Evolutionary conservation across 2,797 vertebrate species (phyloP), one percentile per base, ranked within the genome.

Genomic region (Acrossocheilus fasciatus): DNA sequence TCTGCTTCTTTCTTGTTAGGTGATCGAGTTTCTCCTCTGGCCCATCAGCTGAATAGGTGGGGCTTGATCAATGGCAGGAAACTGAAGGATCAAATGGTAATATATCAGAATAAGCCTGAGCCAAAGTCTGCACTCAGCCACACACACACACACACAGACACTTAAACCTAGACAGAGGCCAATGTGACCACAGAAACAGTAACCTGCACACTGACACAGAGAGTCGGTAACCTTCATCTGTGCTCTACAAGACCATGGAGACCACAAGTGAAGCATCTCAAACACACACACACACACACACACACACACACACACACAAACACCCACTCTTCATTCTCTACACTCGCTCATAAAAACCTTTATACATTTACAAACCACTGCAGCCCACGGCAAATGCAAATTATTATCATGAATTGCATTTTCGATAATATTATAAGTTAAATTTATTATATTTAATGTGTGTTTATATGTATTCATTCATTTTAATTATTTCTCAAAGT

Each of bases 21-120:
- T 89, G 97, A 98, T 98, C 97, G 90, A 91, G 93, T 99, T 98
- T 97, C 98, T 97, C 97, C 95, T 95, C 96, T 96, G 94, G 96
- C 95, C 97, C 96, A 97, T 98, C 97, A 97, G 95, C 94, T 95
- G 94, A 95, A 94, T 93, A 89, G 94, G 89, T 88, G 90, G 88
- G 94, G 95, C 96, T 96, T 98, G 98, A 99, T 99, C 98, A 98
- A 98, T 98, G 97, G 94, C 97, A 98, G 98, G 98, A 98, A 99
- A 98, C 96, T 93, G 94, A 95, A 93, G 94, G 96, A 97, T 98
- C 96, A 96, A 95, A 97, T 97, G 96, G 92, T 97, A 97, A 97
- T 97, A 97, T 96, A 96, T 96, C 95, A 97, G 97, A 98, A 98
- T 97, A 95, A 97, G 97, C 97, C 96, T 96, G 93, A 73, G 91